These are phyloP conservation scores for Arion vulgaris DNA, from an alignment of 1,140 invertebrate genomes.

Conservation along the genomic window DNA sequence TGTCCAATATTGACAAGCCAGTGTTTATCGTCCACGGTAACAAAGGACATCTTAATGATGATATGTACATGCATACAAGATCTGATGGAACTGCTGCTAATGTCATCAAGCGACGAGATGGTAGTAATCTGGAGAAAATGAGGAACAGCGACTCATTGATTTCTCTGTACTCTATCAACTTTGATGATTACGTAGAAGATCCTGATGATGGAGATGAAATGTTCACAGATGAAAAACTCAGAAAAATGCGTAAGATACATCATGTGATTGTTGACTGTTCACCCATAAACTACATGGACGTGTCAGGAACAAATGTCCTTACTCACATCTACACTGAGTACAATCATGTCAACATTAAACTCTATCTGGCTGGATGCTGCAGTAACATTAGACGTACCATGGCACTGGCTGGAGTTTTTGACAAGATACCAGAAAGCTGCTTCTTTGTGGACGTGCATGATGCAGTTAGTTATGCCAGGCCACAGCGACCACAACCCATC, in stretches of 20 bases:
- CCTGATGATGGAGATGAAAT: slow-evolving; percentile 59
- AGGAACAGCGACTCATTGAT: slow-evolving; percentile 39
- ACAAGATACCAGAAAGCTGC: slow-evolving; percentile 57
- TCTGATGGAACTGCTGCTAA: background rate
- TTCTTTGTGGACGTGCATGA: slow-evolving; percentile 61
- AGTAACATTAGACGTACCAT: slow-evolving; percentile 55
- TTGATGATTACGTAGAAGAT: slow-evolving; percentile 61
- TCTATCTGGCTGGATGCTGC: slow-evolving; percentile 60
- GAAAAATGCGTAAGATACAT: slow-evolving; percentile 58
- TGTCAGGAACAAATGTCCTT: slow-evolving; percentile 71
- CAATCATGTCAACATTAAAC: slow-evolving; percentile 61
- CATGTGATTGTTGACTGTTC: slow-evolving; percentile 72
- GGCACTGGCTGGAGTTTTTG: slow-evolving; percentile 57
- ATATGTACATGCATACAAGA: background rate
- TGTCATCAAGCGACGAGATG: background rate
- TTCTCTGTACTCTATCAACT: slow-evolving; percentile 43
- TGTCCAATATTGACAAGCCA: slow-evolving; percentile 49
- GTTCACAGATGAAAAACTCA: slow-evolving; percentile 59
- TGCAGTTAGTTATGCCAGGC: slow-evolving; percentile 59
- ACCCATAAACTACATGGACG: slow-evolving; percentile 71
- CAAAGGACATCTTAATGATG: background rate
- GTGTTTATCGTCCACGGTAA: slow-evolving; percentile 45
- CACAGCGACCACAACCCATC: slow-evolving; percentile 48
- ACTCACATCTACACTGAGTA: slow-evolving; percentile 65
- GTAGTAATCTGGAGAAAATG: slow-evolving; percentile 12